Evolutionary conservation across 2,113 vertebrate genomes (phyloP).

Genomic region (Vulpes lagopus): DNA sequence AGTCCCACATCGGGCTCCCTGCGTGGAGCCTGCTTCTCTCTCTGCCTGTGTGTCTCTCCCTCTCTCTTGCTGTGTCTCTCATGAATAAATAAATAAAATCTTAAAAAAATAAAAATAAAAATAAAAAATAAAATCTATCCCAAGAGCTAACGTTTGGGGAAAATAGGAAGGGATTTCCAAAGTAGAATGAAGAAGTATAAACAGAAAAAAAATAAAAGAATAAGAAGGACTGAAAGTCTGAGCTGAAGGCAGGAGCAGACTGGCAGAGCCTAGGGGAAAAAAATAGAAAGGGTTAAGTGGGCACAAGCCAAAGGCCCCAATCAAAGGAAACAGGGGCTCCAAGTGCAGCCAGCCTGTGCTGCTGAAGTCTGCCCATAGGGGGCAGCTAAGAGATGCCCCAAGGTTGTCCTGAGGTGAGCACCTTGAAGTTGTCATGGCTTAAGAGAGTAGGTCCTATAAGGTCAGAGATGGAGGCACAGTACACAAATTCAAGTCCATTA

Average conservation of each 20-base stretch:
- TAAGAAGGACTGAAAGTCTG: fast-evolving
- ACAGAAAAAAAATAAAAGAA: neutral
- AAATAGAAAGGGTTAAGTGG: neutral
- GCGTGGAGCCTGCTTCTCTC: too few species aligned
- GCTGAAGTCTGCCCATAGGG: neutral
- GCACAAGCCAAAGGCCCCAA: neutral
- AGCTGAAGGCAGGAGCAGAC: neutral
- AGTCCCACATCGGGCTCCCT: too few species aligned
- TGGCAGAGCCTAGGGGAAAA: neutral
- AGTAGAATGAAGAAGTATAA: slow-evolving; percentile 16
- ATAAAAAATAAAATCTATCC: neutral
- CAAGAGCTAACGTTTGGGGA: slow-evolving; percentile 17
- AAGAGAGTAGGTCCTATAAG: neutral
- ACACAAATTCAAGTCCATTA: neutral
- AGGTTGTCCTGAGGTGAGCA: too few species aligned
- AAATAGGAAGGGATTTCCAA: slow-evolving; percentile 38
- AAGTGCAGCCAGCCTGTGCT: neutral
- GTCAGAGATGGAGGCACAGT: neutral
- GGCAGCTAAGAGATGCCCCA: neutral
- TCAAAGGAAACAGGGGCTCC: neutral
- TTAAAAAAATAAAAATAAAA: too few species aligned
- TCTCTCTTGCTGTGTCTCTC: too few species aligned
- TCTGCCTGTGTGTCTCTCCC: too few species aligned
- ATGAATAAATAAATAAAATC: too few species aligned
- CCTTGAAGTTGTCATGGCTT: neutral